Evolutionary conservation across 2,888 invertebrate genomes (phyloP), one percentile per base, ranked within the genome.

Genomic region (Strigamia transsilvanica): DNA sequence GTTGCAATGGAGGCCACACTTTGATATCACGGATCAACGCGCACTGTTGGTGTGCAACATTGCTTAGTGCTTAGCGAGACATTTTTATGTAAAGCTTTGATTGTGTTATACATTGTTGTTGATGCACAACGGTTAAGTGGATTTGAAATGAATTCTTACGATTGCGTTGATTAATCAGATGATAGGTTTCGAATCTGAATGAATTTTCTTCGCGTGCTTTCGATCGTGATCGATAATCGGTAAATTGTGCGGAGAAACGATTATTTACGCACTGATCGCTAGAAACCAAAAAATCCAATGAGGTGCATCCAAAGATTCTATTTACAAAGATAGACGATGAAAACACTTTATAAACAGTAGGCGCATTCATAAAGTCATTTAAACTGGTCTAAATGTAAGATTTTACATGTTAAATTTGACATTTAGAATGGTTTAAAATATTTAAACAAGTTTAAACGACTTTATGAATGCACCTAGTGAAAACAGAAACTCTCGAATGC

Each of bases 11-110:
- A n/a, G 61, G 61, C 61, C 61, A 61, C 21, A 61, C 18, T 61
- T 66, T 66, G 61, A 18, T 66, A 66, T 12, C 61, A 66, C 61
- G 61, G 61, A 66, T 66, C 61, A 66, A 66, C 23, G 61, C 61
- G 61, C 23, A 18, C 23, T 18, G 61, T 66, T 21, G 23, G 23
- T 4, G 61, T 12, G 23, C 61, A 66, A 23, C 18, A 66, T 18
- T 7, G 12, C 61, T 7, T 18, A 23, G n/a, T 66, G 23, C 46
- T 46, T 46, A 46, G 46, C 46, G 46, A 46, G 46, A 46, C 46
- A 46, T 46, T 46, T 46, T 46, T 46, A 46, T 4, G 46, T 15
- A 46, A 46, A 46, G 46, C 46, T 46, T 46, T 13, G 15, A 13
- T n/a, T 46, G 46, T 46, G 46, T n/a, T n/a, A 46, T 46, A 46